phyloP scores from a whole-genome alignment of 1,140 invertebrate genomes.

The Heliconius nattereri region DNA sequence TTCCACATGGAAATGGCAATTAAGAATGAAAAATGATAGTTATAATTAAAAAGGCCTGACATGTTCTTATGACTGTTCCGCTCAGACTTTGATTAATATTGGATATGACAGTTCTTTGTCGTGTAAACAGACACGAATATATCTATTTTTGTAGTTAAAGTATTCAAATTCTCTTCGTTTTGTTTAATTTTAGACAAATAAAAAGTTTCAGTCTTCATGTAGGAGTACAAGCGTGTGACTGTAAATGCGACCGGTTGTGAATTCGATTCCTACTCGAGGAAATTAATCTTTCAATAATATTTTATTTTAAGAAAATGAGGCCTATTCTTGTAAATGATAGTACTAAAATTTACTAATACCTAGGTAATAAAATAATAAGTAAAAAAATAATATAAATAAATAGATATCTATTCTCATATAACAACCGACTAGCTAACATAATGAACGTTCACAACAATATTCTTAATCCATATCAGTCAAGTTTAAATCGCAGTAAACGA shows the following conservation, averaged over 20 bases:
- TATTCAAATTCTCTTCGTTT: neutral
- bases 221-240: no score
- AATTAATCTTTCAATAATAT: no score
- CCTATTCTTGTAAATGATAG: no score
- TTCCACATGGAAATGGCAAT: constrained; percentile 68
- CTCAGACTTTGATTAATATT: constrained; percentile 75
- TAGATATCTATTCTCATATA: neutral
- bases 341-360: no score
- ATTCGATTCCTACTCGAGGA: no score
- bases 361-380: neutral
- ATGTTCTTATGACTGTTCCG: constrained; percentile 56
- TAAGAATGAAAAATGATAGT: constrained; percentile 77
- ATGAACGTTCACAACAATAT: constrained; percentile 22
- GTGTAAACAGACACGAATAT: constrained; percentile 37
- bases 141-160: constrained; percentile 22
- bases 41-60: constrained; percentile 77
- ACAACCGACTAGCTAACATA: neutral
- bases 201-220: no score
- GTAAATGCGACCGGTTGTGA: no score
- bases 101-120: constrained; percentile 60
- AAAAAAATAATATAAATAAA: neutral
- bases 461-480: constrained; percentile 72
- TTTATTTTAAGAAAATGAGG: no score
- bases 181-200: neutral
- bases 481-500: constrained; percentile 70